Evolutionary conservation across 1,140 invertebrate species (phyloP), one percentile per base, ranked within the genome.

Genomic region (Zaprionus lachaisei): DNA sequence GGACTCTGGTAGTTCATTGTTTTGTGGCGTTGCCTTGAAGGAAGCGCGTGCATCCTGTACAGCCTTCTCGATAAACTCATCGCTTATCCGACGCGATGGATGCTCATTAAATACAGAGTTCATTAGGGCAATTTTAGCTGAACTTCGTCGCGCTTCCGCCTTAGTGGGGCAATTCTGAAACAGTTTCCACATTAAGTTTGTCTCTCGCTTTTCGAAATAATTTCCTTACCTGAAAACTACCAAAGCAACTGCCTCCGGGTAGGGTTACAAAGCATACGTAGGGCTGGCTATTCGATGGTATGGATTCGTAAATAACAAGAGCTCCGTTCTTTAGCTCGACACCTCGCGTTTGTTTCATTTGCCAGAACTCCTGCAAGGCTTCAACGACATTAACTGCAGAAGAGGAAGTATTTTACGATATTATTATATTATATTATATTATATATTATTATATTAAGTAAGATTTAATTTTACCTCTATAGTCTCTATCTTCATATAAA

Each of bases 51-150:
- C 98, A 94, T 98, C 97, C 11, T 96, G 95, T 4, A 98, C 96
- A 12, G 98, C 97, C 93, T 98, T 98, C 92, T 98, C 97, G 47
- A 99, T 98, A 93, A 99, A 99, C 81, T 98, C 97, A 87, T 98
- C 97, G 1, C 97, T 97, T 79, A 99, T 99, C 79, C 97, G 96
- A 83, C 98, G 94, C 0, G 97, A 98, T 12, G 98, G 98, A 94
- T 99, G 98, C 84, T 99, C 98, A 92, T 99, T 99, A 93, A 99
- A 99, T 3, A 99, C 97, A 5, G 97, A 98, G 93, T 99, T 99
- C 97, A 99, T 99, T 9, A 99, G 94, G 5, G 98, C 98, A 66
- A 99, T 98, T 94, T 99, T 98, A 1, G 98, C 98, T 2, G 98
- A 98, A 83, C 97, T 98, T 78, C 98, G 95, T 44, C 98, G 94